Evolutionary conservation across 2,888 invertebrate genomes (phyloP), one percentile per base, ranked within the genome.

Genomic region (Philhelius pedissequus): DNA sequence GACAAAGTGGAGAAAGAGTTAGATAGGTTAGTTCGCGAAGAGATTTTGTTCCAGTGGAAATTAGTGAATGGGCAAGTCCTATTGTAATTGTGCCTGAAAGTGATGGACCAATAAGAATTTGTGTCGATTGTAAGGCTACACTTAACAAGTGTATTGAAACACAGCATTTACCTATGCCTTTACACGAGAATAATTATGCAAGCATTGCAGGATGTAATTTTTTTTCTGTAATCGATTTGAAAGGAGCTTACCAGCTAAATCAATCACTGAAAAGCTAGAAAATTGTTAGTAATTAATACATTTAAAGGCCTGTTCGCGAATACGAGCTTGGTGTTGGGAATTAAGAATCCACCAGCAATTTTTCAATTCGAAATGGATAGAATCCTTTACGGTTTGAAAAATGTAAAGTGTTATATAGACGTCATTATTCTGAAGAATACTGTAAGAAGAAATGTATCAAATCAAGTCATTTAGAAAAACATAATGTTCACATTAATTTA

Each of bases 321-420:
- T n/a, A 50, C 50, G 13, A n/a, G 71, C 48, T 2, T 25, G 11
- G 71, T 54, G 4, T 71, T 76, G 20, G 77, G 73, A 11, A 54
- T 82, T n/a, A 38, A 54, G 5, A 77, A 64, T 30, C 71, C 70
- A 48, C 73, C 73, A 1, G 78, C 74, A 45, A 75, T 79, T 9
- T 75, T 84, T 30, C 30, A 30, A 7, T 7, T 7, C 8, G 30
- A 7, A 1, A 30, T 30, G 30, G 30, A 30, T 30, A 4, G 68
- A 13, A 82, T 77, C 18, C 40, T 73, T 22, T 45, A 68, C 35
- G 68, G 82, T 4, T 13, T 84, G 60, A 78, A 66, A 5, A 54
- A 66, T 11, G 7, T 30, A 7, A 8, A 4, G 4, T 30, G 73
- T 58, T 79, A 75, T 45, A 32, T 82, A 25, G 73, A 77, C n/a